Conservation (phyloP, 2,797 vertebrate genomes). For the Oreonectes daqikongensis region DNA sequence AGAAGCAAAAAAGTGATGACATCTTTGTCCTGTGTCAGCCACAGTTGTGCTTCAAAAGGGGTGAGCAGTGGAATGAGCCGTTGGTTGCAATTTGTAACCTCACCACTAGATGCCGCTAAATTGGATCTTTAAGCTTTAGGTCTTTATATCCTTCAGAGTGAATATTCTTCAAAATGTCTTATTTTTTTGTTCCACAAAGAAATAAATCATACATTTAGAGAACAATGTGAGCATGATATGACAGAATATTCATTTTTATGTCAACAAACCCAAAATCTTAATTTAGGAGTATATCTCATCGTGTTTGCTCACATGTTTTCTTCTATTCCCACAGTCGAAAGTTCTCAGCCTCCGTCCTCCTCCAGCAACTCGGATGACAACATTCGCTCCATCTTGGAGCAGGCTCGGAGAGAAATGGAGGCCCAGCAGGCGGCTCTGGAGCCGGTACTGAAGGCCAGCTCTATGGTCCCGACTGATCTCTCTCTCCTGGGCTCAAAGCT, state of each 20-base stretch:
- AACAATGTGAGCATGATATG: too few relatives aligned
- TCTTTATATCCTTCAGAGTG: background rate
- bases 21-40: too few relatives aligned
- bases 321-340: slow-evolving; percentile 76
- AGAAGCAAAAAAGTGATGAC: too few relatives aligned
- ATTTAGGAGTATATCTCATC: background rate
- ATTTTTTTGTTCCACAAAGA: background rate
- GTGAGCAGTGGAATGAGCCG: too few relatives aligned
- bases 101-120: too few relatives aligned
- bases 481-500: slow-evolving; percentile 83
- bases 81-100: too few relatives aligned
- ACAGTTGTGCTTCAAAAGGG: too few relatives aligned
- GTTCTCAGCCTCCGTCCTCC: slow-evolving; percentile 79
- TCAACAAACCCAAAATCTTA: background rate
- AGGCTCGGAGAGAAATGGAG: slow-evolving; percentile 90
- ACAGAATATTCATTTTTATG: background rate
- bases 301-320: background rate
- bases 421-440: slow-evolving; percentile 88
- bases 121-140: too few relatives aligned
- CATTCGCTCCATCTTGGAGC: slow-evolving; percentile 89
- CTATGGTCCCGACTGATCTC: slow-evolving; percentile 80
- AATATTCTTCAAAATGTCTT: too few relatives aligned
- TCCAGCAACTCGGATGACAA: slow-evolving; percentile 83
- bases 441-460: slow-evolving; percentile 82
- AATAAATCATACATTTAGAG: background rate